Conservation (phyloP, 53 echinoderm and acorn worm species). For the Mesocentrotus franciscanus region DNA sequence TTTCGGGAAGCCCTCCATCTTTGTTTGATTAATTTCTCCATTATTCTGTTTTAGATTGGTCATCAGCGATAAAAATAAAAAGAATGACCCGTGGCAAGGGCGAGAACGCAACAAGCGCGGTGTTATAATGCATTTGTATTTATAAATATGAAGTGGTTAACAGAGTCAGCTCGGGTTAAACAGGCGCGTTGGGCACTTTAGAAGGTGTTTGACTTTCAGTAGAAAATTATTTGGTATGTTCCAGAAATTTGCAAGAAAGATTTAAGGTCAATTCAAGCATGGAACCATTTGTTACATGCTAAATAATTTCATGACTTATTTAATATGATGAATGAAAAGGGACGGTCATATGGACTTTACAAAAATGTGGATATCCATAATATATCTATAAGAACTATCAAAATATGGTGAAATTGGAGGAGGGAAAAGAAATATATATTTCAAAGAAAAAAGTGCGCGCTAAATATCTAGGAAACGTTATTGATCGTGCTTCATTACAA, state of each 20-base stretch:
- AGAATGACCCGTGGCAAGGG: constrained; percentile 10
- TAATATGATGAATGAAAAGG: background rate
- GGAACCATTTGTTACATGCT: background rate
- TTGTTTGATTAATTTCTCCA: background rate
- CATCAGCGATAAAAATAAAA: background rate
- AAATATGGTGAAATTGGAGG: background rate
- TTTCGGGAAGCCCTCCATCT: background rate
- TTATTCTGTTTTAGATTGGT: constrained; percentile 19
- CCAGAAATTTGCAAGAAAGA: background rate
- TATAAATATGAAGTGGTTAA: background rate
- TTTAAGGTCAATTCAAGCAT: background rate
- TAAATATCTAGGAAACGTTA: background rate
- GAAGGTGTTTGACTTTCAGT: background rate
- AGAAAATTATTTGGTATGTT: background rate
- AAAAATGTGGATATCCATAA: background rate
- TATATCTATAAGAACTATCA: background rate
- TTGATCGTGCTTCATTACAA: background rate
- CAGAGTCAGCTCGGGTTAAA: background rate
- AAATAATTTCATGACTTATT: background rate
- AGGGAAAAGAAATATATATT: background rate
- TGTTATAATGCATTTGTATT: background rate
- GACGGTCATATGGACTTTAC: no score
- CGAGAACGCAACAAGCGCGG: background rate
- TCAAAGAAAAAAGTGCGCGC: background rate
- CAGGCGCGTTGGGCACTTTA: background rate